Evolutionary conservation across 1,140 invertebrate genomes (phyloP), one percentile per base, ranked within the genome.

Genomic region (Uloborus diversus): DNA sequence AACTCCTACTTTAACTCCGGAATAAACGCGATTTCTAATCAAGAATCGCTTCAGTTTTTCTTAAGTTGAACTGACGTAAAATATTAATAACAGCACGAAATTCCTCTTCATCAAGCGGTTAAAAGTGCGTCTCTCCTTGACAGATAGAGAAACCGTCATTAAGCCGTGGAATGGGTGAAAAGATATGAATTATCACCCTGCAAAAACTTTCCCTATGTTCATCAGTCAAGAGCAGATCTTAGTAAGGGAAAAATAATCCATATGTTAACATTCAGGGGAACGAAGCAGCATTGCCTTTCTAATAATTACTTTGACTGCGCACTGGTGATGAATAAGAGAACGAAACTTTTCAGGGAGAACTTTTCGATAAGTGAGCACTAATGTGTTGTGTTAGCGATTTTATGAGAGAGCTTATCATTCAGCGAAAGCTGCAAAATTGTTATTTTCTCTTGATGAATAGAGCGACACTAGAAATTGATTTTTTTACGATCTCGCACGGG

Each of bases 341-440:
- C 11, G 57, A 75, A 59, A 64, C 32, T 42, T 37, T 75, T 64
- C 27, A 20, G n/a, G 7, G 25, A 75, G 59, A 61, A 62, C 69
- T 71, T 71, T 62, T 75, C 57, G 70, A 64, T 75, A 75, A 75
- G 70, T 62, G 70, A 56, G 35, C 35, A 56, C 70, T 62, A 75
- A 75, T 75, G 70, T 75, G 70, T 75, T 75, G 64, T 51, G 70
- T 75, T 75, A 75, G 70, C 70, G 70, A 75, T 64, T 75, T 64
- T 32, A 75, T 64, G 59, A 75, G 57, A 57, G 57, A 27, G 57
- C 57, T 75, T 64, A 75, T 61, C 59, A 75, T 30, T 62, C 32
- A 62, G 57, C 33, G 57, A 64, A 37, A 51, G 61, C 57, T 51
- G 49, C 5, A 42, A 75, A 75, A 75, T 75, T 75, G 70, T 75